phyloP scores from a whole-genome alignment of 2,797 vertebrate species.

The Ammospiza maritima region DNA sequence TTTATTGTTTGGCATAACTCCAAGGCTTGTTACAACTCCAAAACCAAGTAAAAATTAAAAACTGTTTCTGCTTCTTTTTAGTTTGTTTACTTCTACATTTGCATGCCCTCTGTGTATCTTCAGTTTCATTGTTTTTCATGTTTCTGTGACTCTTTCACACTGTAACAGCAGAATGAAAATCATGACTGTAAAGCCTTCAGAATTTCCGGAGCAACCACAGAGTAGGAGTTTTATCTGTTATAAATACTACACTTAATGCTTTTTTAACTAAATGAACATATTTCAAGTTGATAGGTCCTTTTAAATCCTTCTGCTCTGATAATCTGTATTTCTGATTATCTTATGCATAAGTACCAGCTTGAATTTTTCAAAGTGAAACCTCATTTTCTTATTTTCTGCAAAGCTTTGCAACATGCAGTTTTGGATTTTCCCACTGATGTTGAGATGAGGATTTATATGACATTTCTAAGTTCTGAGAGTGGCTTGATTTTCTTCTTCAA shows the following conservation, averaged over 20 bases:
- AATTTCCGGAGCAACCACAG: neutral
- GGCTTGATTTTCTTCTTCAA: slow-evolving; percentile 34
- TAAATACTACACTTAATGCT: neutral
- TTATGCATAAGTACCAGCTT: neutral
- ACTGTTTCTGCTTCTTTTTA: neutral
- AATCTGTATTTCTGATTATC: slow-evolving; percentile 36
- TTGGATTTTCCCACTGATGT: neutral
- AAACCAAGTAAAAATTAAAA: slow-evolving; percentile 1
- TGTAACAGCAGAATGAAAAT: neutral
- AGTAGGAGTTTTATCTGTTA: neutral
- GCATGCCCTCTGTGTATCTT: neutral
- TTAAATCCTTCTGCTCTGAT: slow-evolving; percentile 18
- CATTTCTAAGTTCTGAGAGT: slow-evolving; percentile 38
- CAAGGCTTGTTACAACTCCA: neutral
- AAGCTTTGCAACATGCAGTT: neutral
- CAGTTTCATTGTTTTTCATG: neutral
- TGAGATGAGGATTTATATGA: slow-evolving; percentile 17
- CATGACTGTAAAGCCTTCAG: neutral
- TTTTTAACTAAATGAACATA: neutral
- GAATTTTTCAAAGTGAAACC: slow-evolving; percentile 43
- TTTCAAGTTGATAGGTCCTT: neutral
- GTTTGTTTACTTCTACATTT: slow-evolving; percentile 28
- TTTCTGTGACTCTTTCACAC: neutral
- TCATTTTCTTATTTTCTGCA: slow-evolving; percentile 29
- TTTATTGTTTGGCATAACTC: slow-evolving; percentile 6